Conservation (phyloP, 2,113 vertebrate species). For the Thermophis baileyi region DNA sequence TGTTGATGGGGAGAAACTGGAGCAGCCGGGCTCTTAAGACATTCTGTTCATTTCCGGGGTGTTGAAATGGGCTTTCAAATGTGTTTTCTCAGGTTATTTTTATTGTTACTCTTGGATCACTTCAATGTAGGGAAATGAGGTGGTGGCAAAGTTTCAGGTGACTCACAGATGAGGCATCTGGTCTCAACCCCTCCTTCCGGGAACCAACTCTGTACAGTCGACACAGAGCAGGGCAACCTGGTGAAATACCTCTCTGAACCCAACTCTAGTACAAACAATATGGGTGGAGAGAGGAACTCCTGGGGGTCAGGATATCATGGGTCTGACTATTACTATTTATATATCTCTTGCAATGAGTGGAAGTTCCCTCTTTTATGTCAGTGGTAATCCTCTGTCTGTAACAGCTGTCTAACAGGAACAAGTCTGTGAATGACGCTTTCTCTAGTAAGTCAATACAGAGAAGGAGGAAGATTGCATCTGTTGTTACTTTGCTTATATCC, state of each 20-base stretch:
- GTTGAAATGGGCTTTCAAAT: neutral
- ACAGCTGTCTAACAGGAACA: neutral
- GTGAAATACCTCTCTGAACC: neutral
- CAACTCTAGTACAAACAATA: neutral
- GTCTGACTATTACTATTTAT: neutral
- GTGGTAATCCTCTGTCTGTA: neutral
- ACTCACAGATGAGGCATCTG: constrained; percentile 1
- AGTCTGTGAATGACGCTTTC: neutral
- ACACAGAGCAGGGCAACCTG: neutral
- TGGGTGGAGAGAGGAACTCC: neutral
- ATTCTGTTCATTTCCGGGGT: neutral
- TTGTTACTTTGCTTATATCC: neutral
- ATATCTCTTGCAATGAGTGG: neutral
- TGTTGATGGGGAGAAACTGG: neutral
- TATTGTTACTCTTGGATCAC: neutral
- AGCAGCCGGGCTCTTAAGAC: neutral
- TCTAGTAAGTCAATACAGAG: neutral
- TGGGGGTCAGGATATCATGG: neutral
- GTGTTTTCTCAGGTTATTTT: neutral
- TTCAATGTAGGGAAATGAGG: neutral
- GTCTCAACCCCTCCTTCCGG: neutral
- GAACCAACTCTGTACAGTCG: neutral
- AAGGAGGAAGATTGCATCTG: neutral
- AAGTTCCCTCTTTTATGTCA: neutral
- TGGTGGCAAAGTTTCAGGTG: neutral